A percentile compares a stretch with the other conserved stretches of the same genome.
phyloP scores from a whole-genome alignment of 2,113 vertebrate species.

The Dolichallabes microphthalmus region DNA sequence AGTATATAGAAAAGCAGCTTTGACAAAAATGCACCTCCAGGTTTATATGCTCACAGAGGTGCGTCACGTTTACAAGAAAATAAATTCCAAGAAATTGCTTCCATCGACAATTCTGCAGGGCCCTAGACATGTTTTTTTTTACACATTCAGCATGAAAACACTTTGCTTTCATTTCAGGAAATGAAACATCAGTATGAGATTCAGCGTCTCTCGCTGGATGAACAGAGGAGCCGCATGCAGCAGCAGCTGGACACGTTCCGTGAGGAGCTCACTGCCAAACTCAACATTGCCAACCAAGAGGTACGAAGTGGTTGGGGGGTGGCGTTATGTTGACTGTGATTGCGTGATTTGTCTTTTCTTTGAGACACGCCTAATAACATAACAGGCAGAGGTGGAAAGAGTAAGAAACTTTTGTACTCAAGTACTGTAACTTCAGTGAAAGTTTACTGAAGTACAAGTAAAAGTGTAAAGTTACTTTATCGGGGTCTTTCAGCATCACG shows the following conservation, averaged over 20 bases:
- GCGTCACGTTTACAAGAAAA: not conserved
- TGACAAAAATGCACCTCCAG: not conserved
- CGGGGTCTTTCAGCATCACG: too few relatives aligned
- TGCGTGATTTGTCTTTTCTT: too few relatives aligned
- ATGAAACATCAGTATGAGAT: constrained; percentile 93
- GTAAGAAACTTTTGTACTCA: too few relatives aligned
- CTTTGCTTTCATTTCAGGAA: constrained; percentile 73
- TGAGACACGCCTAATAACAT: too few relatives aligned
- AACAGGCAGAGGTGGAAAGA: too few relatives aligned
- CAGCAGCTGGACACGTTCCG: constrained; percentile 87
- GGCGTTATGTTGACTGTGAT: too few relatives aligned
- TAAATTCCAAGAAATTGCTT: not conserved
- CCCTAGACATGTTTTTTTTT: not conserved
- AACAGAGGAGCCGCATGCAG: constrained; percentile 84
- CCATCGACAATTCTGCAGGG: not conserved
- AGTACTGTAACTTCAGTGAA: too few relatives aligned
- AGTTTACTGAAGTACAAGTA: too few relatives aligned
- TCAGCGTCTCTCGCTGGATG: constrained; percentile 84
- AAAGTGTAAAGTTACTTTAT: too few relatives aligned
- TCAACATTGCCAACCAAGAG: constrained; percentile 90
- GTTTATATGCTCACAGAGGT: not conserved
- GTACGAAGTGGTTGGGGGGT: too few relatives aligned
- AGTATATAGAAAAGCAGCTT: not conserved
- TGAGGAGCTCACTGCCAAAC: constrained; percentile 84
- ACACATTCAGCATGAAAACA: not conserved